Conservation (phyloP, 2,113 vertebrate species). For the Eleginops maclovinus region DNA sequence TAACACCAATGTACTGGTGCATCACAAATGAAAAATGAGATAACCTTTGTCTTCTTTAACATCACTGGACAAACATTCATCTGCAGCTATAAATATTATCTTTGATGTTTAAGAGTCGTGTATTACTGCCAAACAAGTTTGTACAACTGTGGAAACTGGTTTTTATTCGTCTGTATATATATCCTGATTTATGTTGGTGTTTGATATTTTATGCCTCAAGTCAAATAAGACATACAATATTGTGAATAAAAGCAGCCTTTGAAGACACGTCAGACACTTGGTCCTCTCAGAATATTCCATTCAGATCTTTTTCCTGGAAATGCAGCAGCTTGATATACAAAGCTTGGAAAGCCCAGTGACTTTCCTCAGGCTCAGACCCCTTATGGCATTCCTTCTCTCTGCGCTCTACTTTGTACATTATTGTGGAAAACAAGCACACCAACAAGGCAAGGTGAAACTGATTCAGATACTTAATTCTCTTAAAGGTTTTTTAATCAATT, state of each 20-base stretch:
- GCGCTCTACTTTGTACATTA: background rate
- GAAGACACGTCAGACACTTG: conserved; percentile 12
- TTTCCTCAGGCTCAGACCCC: conserved; percentile 33
- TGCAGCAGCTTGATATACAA: background rate
- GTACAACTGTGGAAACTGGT: background rate
- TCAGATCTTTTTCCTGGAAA: background rate
- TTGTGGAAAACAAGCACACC: conserved; percentile 43
- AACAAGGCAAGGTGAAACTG: background rate
- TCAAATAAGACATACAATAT: background rate
- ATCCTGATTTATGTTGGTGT: background rate
- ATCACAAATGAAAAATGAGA: background rate
- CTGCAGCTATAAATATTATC: conserved; percentile 1
- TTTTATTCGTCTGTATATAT: background rate
- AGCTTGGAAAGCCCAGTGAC: background rate
- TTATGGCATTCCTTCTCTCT: conserved; percentile 12
- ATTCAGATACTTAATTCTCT: background rate
- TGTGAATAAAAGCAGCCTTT: background rate
- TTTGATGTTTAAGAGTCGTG: conserved; percentile 10
- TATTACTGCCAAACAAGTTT: conserved; percentile 2
- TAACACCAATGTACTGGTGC: background rate
- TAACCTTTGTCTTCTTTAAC: background rate
- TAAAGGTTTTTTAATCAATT: background rate
- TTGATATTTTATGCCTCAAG: background rate
- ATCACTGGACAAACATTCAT: conserved; percentile 15
- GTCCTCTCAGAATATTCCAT: conserved; percentile 4